Percentiles rank a stretch among this genome's conserved stretches.
Conservation (phyloP, 2,113 vertebrate species). For the Psilopsiagon aurifrons region DNA sequence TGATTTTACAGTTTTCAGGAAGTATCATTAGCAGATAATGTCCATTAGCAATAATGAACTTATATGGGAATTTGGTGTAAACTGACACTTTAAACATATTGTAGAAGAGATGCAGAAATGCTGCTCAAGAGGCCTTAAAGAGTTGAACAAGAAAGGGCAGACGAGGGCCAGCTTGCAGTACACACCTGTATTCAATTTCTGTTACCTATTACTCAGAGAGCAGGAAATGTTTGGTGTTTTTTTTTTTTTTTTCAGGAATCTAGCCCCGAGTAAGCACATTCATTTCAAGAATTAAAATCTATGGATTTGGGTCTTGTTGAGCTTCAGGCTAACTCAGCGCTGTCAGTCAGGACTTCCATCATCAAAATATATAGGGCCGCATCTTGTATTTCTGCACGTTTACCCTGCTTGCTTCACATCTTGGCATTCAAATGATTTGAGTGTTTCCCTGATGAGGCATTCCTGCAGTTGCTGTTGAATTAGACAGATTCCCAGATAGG, state of each 20-base stretch:
- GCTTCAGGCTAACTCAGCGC: background rate
- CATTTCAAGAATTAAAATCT: background rate
- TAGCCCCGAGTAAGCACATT: conserved; percentile 10
- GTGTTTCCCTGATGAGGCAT: background rate
- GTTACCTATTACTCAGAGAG: background rate
- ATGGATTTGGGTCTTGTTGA: background rate
- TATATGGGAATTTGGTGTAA: background rate
- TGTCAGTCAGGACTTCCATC: background rate
- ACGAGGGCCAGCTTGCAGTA: background rate
- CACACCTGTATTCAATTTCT: conserved; percentile 26
- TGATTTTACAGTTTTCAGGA: background rate
- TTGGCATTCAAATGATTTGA: background rate
- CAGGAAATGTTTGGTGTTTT: conserved; percentile 39
- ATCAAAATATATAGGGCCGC: background rate
- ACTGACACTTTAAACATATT: background rate
- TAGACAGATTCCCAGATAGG: background rate
- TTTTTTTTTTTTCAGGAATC: conserved; percentile 29
- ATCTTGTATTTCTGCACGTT: background rate
- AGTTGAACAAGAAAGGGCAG: background rate
- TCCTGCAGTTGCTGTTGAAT: background rate
- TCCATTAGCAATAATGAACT: background rate
- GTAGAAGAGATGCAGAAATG: background rate
- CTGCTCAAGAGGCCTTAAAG: background rate
- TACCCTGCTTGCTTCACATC: background rate
- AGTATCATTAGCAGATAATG: background rate